These are phyloP conservation scores for Ips typographus DNA, from an alignment of 1,140 invertebrate species.

Conservation along the genomic window DNA sequence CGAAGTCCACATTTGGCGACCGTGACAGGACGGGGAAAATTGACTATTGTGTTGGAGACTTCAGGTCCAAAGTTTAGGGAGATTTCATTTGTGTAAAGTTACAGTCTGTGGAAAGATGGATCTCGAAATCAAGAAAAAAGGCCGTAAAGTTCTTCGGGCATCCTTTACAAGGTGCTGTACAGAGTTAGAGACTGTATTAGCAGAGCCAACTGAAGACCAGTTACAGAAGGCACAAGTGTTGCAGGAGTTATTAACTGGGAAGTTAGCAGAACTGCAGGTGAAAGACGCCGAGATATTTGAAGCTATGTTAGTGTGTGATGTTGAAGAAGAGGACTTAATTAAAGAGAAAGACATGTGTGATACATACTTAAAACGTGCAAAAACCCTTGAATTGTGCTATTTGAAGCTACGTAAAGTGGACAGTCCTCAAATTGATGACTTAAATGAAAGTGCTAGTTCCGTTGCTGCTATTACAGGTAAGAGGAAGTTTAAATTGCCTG, in stretches of 20 bases:
- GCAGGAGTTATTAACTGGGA: constrained; percentile 2
- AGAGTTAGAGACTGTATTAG: constrained; percentile 2
- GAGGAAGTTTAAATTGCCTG: too few relatives aligned
- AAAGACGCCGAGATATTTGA: constrained; percentile 4
- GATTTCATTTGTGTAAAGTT: neutral
- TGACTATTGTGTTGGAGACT: too few relatives aligned
- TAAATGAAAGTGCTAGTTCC: too few relatives aligned
- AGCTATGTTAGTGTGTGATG: neutral
- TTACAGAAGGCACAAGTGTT: constrained; percentile 4
- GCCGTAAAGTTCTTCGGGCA: constrained; percentile 1
- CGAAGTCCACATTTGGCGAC: too few relatives aligned
- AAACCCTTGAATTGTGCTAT: neutral
- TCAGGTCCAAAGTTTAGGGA: too few relatives aligned
- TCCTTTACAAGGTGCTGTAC: constrained; percentile 2
- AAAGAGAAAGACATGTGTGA: constrained; percentile 1
- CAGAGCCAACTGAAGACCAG: constrained; percentile 3
- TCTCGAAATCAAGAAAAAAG: constrained; percentile 2
- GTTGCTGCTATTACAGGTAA: too few relatives aligned
- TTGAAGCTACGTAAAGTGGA: too few relatives aligned
- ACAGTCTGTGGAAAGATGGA: constrained; percentile 1
- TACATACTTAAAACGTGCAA: neutral
- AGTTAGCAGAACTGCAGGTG: constrained; percentile 2
- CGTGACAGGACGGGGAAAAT: too few relatives aligned
- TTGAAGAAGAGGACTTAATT: constrained; percentile 3
- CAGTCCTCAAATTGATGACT: too few relatives aligned